Conservation (phyloP, 2,888 invertebrate species). For the Agonopterix subpropinquella region DNA sequence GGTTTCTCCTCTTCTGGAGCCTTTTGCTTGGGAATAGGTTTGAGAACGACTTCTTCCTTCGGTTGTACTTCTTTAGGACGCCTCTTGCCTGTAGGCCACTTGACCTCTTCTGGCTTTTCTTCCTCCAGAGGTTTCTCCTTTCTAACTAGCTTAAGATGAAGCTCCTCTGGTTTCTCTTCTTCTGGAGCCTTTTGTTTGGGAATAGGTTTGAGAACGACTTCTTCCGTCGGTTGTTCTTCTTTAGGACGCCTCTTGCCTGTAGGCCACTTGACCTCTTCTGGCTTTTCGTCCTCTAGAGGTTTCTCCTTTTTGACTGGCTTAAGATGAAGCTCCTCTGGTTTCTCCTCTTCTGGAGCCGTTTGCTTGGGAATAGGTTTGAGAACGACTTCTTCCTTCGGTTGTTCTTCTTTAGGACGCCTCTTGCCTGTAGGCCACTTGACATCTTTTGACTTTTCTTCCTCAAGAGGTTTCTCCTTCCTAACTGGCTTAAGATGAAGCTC, state of each 20-base stretch:
- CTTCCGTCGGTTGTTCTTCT: slow-evolving; percentile 34
- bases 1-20: slow-evolving; percentile 42
- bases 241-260: slow-evolving; percentile 40
- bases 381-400: slow-evolving; percentile 22
- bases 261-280: slow-evolving; percentile 40
- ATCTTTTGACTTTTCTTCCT: slow-evolving; percentile 40
- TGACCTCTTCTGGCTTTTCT: slow-evolving; percentile 34
- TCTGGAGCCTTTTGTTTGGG: slow-evolving; percentile 24
- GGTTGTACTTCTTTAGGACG: slow-evolving; percentile 27
- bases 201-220: slow-evolving; percentile 35
- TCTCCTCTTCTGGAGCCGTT: slow-evolving; percentile 30
- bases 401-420: slow-evolving; percentile 27
- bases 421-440: slow-evolving; percentile 30
- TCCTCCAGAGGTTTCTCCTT: slow-evolving; percentile 31
- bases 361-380: slow-evolving; percentile 31
- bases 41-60: slow-evolving; percentile 27
- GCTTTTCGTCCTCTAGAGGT: slow-evolving; percentile 24
- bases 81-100: slow-evolving; percentile 31
- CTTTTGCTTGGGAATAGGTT: slow-evolving; percentile 27
- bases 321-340: slow-evolving; percentile 54
- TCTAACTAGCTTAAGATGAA: slow-evolving; percentile 30
- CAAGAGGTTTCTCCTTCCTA: slow-evolving; percentile 22
- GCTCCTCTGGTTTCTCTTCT: slow-evolving; percentile 55
- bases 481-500: too few relatives aligned
- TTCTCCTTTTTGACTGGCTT: slow-evolving; percentile 37